phyloP scores from a whole-genome alignment of 1,140 invertebrate species.

The Drosophila repleta region DNA sequence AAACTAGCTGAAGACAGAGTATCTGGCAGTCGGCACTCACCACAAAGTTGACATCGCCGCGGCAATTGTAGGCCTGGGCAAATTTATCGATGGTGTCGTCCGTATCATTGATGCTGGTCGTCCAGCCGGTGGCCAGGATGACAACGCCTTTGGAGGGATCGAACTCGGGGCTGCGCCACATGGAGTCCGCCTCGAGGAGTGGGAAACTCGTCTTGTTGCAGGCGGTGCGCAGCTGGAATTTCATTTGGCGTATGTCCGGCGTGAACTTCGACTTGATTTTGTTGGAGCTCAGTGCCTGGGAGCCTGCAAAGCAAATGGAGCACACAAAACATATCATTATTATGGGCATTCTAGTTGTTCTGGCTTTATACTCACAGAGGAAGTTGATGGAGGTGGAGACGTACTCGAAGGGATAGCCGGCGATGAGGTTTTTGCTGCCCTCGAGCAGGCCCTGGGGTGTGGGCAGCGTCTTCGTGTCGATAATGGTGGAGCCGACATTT shows the following conservation, averaged over 20 bases:
- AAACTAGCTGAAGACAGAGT: background rate
- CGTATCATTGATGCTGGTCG: conserved; percentile 69
- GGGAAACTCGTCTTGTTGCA: conserved; percentile 57
- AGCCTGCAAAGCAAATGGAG: conserved; percentile 72
- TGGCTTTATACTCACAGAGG: conserved; percentile 77
- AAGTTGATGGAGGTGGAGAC: conserved; percentile 62
- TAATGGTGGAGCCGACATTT: conserved; percentile 45
- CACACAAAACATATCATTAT: background rate
- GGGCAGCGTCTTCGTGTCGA: conserved; percentile 62
- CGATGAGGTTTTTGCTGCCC: conserved; percentile 68
- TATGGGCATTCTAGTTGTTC: too few relatives aligned
- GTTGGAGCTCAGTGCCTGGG: conserved; percentile 63
- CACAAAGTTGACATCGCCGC: conserved; percentile 79
- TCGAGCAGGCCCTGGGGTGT: conserved; percentile 70
- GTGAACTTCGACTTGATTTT: conserved; percentile 61
- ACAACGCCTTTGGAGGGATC: conserved; percentile 72
- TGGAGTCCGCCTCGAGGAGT: conserved; percentile 47
- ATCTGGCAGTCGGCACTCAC: conserved; percentile 44
- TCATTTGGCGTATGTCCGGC: conserved; percentile 65
- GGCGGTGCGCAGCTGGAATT: conserved; percentile 65
- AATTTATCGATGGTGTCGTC: conserved; percentile 67
- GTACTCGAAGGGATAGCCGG: conserved; percentile 77
- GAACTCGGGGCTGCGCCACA: conserved; percentile 69
- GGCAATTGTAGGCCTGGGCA: conserved; percentile 72
- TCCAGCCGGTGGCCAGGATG: conserved; percentile 80